Evolutionary conservation across 2,888 invertebrate species (phyloP).

Genomic region (Cataglyphis cursor): DNA sequence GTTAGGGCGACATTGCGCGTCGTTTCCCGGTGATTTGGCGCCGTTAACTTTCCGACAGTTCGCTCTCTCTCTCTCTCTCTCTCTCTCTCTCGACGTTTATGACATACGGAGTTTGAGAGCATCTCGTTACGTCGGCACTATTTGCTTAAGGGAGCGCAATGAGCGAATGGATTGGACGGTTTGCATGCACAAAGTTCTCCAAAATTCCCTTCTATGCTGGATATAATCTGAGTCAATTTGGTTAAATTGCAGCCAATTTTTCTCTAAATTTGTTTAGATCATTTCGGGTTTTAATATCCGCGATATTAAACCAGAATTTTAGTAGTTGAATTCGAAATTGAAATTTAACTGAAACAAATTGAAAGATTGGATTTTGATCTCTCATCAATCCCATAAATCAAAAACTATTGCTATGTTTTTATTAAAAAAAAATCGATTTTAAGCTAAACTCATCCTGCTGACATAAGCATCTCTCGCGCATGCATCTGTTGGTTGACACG

Average conservation of each 20-base stretch:
- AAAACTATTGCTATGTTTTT: background rate
- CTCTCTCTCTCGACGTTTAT: slow-evolving; percentile 69
- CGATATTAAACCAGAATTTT: background rate
- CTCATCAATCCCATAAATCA: background rate
- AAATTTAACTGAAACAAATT: background rate
- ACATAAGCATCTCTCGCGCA: background rate
- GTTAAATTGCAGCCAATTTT: slow-evolving; percentile 6
- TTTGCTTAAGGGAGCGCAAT: slow-evolving; percentile 64
- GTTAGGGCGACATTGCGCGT: slow-evolving; percentile 53
- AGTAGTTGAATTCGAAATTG: background rate
- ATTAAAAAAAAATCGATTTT: background rate
- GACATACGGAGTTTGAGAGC: slow-evolving; percentile 60
- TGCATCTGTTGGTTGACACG: slow-evolving; percentile 8
- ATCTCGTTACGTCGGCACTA: slow-evolving; percentile 59
- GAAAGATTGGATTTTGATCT: background rate
- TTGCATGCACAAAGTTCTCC: background rate
- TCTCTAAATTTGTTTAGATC: background rate
- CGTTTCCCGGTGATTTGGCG: slow-evolving; percentile 67
- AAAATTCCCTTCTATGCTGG: slow-evolving; percentile 4
- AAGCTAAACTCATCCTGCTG: background rate
- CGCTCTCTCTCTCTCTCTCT: slow-evolving; percentile 45
- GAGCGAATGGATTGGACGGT: slow-evolving; percentile 15
- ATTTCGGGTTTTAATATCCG: background rate
- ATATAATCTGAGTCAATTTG: background rate
- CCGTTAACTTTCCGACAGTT: slow-evolving; percentile 73